Conservation (phyloP, 2,888 invertebrate species). For the Cerceris ruficornis region DNA sequence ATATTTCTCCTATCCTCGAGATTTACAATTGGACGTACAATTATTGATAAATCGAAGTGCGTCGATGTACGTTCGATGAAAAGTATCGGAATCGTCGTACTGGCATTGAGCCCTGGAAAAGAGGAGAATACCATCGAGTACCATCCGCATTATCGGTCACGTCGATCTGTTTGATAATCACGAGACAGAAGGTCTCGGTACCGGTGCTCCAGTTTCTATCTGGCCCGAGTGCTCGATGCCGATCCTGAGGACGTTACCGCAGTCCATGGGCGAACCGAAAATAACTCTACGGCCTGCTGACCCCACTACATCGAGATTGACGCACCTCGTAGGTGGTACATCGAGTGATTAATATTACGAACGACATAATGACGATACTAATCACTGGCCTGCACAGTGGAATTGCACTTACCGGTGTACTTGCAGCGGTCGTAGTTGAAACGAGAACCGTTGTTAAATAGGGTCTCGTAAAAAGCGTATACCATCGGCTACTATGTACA, state of each 20-base stretch:
- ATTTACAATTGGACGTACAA: not conserved
- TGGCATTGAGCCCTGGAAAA: constrained; percentile 8
- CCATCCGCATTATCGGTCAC: constrained; percentile 26
- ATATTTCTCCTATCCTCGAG: not conserved
- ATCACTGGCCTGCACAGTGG: constrained; percentile 6
- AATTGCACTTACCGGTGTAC: not conserved
- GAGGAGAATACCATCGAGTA: not conserved
- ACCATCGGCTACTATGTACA: no score
- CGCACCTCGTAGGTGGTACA: constrained; percentile 29
- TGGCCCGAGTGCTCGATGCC: constrained; percentile 37
- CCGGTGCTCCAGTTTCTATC: constrained; percentile 57
- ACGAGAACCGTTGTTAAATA: no score
- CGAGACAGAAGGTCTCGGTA: constrained; percentile 22
- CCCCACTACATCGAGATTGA: constrained; percentile 50
- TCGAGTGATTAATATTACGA: constrained; percentile 41
- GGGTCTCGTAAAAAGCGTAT: no score
- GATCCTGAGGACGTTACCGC: constrained; percentile 51
- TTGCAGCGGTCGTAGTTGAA: not conserved
- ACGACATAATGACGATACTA: constrained; percentile 31
- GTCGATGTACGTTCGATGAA: not conserved
- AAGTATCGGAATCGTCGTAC: not conserved
- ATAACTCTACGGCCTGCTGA: constrained; percentile 67
- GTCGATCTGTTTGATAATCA: constrained; percentile 33
- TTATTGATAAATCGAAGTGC: not conserved
- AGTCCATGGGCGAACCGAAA: constrained; percentile 62